Conservation (phyloP, 2,888 invertebrate species). For the Limnephilus rhombicus region DNA sequence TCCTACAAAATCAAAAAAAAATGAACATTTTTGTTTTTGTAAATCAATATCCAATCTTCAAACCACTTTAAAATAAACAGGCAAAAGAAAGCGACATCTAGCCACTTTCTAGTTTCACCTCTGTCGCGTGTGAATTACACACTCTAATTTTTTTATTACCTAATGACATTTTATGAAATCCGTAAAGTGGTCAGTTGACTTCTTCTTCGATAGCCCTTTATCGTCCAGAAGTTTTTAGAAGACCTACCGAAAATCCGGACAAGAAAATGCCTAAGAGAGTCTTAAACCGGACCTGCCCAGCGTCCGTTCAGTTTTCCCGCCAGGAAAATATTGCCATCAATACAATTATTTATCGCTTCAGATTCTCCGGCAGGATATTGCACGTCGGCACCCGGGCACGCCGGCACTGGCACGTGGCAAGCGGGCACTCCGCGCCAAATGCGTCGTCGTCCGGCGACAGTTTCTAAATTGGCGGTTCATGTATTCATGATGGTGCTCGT, state of each 20-base stretch:
- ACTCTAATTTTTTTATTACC: no score
- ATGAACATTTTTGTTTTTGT: no score
- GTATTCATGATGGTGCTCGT: constrained; percentile 5
- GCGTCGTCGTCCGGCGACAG: constrained; percentile 13
- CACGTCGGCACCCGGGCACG: not conserved
- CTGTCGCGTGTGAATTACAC: no score
- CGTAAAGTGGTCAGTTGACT: no score
- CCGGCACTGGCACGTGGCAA: not conserved
- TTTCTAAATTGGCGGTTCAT: constrained; percentile 31
- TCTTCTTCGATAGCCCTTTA: not conserved
- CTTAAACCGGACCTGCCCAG: not conserved
- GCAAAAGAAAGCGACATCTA: no score
- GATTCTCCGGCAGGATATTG: not conserved
- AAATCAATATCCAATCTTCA: no score
- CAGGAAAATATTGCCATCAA: not conserved
- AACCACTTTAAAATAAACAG: no score
- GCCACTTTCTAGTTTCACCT: no score
- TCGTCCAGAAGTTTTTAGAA: not conserved
- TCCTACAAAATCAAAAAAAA: no score
- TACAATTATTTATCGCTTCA: not conserved
- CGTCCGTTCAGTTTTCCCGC: not conserved
- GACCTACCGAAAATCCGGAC: not conserved
- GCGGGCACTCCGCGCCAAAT: not conserved
- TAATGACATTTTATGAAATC: no score
- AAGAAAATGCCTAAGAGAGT: not conserved